phyloP scores from a whole-genome alignment of 2,888 invertebrate genomes.

The Malthinus seriepunctatus region DNA sequence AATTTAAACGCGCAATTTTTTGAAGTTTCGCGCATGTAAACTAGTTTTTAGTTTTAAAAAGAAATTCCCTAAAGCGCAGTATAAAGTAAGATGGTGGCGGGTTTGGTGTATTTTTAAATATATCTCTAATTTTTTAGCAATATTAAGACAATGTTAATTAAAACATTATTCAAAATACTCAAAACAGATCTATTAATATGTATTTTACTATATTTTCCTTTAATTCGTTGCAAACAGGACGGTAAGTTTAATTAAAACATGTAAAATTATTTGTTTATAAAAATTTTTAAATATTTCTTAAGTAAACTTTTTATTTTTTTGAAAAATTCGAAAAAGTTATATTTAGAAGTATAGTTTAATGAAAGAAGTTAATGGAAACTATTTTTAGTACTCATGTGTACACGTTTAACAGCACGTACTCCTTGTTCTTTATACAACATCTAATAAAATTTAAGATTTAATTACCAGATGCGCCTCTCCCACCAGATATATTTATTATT shows the following conservation, averaged over 20 bases:
- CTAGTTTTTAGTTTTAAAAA: too few species aligned
- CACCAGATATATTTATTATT: not conserved
- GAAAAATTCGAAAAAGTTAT: not conserved
- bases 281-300: not conserved
- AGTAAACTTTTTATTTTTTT: not conserved
- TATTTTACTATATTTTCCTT: slow-evolving; percentile 9
- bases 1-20: too few species aligned
- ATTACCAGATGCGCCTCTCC: slow-evolving; percentile 26
- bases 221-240: slow-evolving; percentile 11
- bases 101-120: slow-evolving; percentile 15
- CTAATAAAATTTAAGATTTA: slow-evolving; percentile 16
- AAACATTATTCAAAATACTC: slow-evolving; percentile 8
- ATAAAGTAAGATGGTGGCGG: slow-evolving; percentile 20
- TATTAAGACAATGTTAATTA: slow-evolving; percentile 17
- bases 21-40: too few species aligned
- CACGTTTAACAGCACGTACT: not conserved
- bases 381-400: not conserved
- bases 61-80: too few species aligned
- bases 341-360: not conserved
- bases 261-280: not conserved
- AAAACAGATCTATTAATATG: slow-evolving; percentile 19
- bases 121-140: slow-evolving; percentile 13
- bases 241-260: slow-evolving; percentile 13
- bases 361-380: not conserved
- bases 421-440: not conserved